Percentiles rank a stretch among this genome's conserved stretches.
Evolutionary conservation across 2,113 vertebrate genomes (phyloP).

Genomic region (Oncorhynchus gorbuscha): DNA sequence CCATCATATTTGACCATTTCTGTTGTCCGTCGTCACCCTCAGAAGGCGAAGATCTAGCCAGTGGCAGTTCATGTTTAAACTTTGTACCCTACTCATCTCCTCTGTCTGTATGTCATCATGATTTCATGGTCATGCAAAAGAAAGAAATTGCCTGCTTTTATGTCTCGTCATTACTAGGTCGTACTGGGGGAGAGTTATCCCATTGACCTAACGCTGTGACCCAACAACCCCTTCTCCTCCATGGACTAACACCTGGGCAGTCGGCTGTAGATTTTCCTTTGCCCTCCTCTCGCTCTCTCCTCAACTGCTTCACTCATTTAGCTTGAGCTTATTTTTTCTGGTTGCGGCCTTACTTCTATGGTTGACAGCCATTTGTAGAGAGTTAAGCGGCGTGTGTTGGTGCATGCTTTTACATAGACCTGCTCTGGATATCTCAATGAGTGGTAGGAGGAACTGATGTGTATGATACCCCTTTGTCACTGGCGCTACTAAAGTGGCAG

Average conservation of each 20-base stretch:
- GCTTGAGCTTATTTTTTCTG: neutral
- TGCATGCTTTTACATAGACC: slow-evolving; percentile 5
- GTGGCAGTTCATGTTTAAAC: neutral
- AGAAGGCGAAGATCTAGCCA: neutral
- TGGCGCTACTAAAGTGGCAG: slow-evolving; percentile 16
- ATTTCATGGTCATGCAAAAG: neutral
- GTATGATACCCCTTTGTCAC: slow-evolving; percentile 12
- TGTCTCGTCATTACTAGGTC: neutral
- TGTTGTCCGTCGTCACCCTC: neutral
- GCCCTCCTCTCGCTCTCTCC: neutral
- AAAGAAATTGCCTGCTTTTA: neutral
- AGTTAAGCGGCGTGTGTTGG: neutral
- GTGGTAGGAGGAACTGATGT: neutral
- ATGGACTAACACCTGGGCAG: neutral
- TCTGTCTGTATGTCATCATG: neutral
- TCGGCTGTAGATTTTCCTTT: neutral
- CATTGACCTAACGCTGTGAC: neutral
- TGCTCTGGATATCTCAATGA: neutral
- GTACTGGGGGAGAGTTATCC: neutral
- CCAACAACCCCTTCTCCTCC: neutral
- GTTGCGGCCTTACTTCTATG: neutral
- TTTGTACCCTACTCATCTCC: neutral
- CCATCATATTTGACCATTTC: slow-evolving; percentile 3
- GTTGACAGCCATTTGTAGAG: neutral
- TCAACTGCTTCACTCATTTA: neutral